phyloP scores from a whole-genome alignment of 2,797 vertebrate species.

The Naso thynnoides region DNA sequence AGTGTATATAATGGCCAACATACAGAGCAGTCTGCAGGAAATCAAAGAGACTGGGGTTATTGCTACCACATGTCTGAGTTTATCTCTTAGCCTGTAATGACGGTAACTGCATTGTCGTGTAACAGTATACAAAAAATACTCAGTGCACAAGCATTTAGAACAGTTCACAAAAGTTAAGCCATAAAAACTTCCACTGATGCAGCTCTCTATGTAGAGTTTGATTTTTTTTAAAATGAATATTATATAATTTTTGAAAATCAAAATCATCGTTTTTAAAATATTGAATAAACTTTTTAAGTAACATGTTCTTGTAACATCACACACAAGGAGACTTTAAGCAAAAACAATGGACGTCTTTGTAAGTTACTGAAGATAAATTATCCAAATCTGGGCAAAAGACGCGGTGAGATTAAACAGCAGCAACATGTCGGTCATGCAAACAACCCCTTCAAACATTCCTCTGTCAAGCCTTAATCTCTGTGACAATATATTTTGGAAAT shows the following conservation, averaged over 20 bases:
- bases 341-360: no score
- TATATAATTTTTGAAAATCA: no score
- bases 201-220: constrained; percentile 9
- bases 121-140: constrained; percentile 64
- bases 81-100: constrained; percentile 73
- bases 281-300: no score
- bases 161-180: constrained; percentile 2
- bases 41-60: constrained; percentile 68
- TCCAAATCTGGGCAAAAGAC: neutral
- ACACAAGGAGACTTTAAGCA: no score
- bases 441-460: neutral
- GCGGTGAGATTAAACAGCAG: neutral
- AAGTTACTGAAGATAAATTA: neutral
- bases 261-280: no score
- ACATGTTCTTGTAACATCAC: neutral
- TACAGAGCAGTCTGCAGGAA: constrained; percentile 64
- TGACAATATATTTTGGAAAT: constrained; percentile 10
- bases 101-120: constrained; percentile 53
- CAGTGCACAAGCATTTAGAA: constrained; percentile 35
- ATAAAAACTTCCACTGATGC: constrained; percentile 11
- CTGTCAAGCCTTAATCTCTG: neutral
- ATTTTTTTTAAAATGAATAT: neutral
- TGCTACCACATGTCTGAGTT: constrained; percentile 77
- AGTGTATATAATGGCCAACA: constrained; percentile 60
- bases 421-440: constrained; percentile 9